Conservation (phyloP, 2,888 invertebrate species). For the Pollenia angustigena region DNA sequence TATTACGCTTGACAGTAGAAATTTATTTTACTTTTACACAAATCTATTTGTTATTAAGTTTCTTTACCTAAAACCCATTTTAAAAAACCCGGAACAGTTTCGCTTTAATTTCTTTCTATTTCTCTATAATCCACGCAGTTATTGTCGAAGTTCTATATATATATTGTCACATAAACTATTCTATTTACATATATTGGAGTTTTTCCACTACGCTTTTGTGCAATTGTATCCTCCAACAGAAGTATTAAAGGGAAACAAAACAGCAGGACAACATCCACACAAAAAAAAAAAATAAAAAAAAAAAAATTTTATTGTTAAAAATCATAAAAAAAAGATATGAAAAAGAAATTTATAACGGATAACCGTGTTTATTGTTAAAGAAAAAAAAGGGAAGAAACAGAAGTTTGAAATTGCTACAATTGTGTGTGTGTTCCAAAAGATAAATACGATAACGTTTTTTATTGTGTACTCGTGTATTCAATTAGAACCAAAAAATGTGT, state of each 20-base stretch:
- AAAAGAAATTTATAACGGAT: neutral
- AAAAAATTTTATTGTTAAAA: constrained; percentile 17
- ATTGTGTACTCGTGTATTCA: constrained; percentile 16
- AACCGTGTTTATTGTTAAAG: neutral
- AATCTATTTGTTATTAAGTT: no score
- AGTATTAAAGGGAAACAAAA: neutral
- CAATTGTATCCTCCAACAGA: constrained; percentile 20
- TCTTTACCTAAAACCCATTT: neutral
- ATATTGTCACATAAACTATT: neutral
- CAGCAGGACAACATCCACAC: constrained; percentile 1
- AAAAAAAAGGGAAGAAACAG: neutral
- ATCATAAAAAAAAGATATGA: neutral
- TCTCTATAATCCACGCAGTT: neutral
- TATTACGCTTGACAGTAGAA: no score
- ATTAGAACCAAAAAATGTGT: neutral
- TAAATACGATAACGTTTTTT: neutral
- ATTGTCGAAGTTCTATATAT: neutral
- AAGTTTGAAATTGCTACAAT: neutral
- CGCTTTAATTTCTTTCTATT: neutral
- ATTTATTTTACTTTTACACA: no score
- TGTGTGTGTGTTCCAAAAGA: neutral
- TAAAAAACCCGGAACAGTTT: neutral
- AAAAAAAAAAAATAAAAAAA: neutral
- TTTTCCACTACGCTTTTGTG: neutral
- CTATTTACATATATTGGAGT: constrained; percentile 2